Percentiles rank a stretch among this genome's conserved stretches.
Conservation (phyloP, 2,888 invertebrate genomes). For the Epiblema foenella region DNA sequence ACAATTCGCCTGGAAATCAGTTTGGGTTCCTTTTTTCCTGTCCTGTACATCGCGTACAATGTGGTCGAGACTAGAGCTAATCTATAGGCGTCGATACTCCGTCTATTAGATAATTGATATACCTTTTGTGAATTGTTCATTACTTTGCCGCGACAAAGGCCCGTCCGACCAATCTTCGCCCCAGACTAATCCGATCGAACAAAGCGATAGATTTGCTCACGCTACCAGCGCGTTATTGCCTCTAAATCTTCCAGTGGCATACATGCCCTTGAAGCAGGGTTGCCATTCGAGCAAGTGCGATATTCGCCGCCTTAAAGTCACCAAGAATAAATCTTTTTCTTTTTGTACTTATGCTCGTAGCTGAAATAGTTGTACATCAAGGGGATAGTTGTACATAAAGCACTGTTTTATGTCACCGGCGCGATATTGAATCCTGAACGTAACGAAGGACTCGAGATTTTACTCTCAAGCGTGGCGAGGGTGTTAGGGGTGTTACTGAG, state of each 20-base stretch:
- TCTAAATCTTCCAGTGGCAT: constrained; percentile 78
- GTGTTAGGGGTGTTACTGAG: too few relatives aligned
- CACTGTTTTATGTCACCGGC: too few relatives aligned
- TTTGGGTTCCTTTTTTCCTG: too few relatives aligned
- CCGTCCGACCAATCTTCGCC: constrained; percentile 61
- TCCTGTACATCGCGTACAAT: too few relatives aligned
- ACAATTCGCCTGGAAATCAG: too few relatives aligned
- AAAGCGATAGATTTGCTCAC: constrained; percentile 73
- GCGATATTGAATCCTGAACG: too few relatives aligned
- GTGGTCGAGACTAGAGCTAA: neutral
- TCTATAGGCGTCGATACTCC: neutral
- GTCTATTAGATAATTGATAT: constrained; percentile 24
- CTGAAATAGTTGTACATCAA: neutral
- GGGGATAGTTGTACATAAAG: too few relatives aligned
- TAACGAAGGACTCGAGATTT: too few relatives aligned
- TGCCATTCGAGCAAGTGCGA: neutral
- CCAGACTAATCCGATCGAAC: constrained; percentile 79
- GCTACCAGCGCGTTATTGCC: constrained; percentile 80
- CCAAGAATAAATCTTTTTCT: neutral
- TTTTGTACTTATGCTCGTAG: neutral
- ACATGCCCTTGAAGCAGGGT: constrained; percentile 46
- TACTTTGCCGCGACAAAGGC: constrained; percentile 52
- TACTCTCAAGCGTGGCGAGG: too few relatives aligned
- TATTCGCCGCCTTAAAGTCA: neutral
- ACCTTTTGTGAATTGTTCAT: constrained; percentile 50